These are phyloP conservation scores for Hirtodrosophila alboralis DNA, from an alignment of 2,888 invertebrate genomes.

Conservation along the genomic window DNA sequence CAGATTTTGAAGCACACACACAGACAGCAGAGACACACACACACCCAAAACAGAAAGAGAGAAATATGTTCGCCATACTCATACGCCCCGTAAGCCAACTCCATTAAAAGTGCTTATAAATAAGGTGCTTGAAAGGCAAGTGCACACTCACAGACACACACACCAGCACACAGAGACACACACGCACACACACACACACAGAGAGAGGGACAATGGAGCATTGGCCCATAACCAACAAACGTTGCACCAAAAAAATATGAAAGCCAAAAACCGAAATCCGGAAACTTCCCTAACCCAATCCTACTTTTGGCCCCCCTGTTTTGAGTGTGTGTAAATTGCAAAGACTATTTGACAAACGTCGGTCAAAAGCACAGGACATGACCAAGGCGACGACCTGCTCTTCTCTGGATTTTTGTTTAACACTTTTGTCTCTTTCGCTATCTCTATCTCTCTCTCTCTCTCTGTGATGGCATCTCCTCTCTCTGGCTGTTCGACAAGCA, in stretches of 20 bases:
- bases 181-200: conserved; percentile 15
- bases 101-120: conserved; percentile 81
- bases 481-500: conserved; percentile 31
- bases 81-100: conserved; percentile 72
- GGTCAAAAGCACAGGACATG: conserved; percentile 69
- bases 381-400: conserved; percentile 62
- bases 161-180: conserved; percentile 11
- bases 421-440: too few species aligned
- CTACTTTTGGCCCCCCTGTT: conserved; percentile 19
- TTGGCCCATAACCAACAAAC: conserved; percentile 75
- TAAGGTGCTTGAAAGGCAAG: conserved; percentile 80
- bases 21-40: conserved; percentile 16
- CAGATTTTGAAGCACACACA: conserved; percentile 83
- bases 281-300: conserved; percentile 16
- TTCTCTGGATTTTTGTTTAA: conserved; percentile 69
- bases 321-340: conserved; percentile 78
- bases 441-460: conserved; percentile 26
- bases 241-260: conserved; percentile 68
- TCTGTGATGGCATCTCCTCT: conserved; percentile 34
- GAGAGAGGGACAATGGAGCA: conserved; percentile 57
- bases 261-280: conserved; percentile 47
- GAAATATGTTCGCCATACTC: conserved; percentile 61
- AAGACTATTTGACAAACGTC: conserved; percentile 79
- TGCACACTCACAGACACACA: conserved; percentile 51
- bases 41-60: conserved; percentile 36